phyloP scores from a whole-genome alignment of 2,113 vertebrate genomes.

The Myocastor coypus region DNA sequence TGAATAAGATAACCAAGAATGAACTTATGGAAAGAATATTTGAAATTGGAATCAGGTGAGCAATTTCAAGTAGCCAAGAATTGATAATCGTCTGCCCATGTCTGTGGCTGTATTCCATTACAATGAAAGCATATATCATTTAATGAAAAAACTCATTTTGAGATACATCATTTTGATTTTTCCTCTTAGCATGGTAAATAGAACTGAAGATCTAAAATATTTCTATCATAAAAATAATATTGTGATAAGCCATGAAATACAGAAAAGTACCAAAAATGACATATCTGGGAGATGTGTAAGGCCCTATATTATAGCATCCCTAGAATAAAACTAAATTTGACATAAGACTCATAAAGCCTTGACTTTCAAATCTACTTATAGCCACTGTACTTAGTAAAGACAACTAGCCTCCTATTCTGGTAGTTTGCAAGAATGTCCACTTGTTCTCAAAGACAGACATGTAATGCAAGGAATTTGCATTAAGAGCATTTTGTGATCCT shows the following conservation, averaged over 20 bases:
- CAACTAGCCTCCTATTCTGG: slow-evolving; percentile 66
- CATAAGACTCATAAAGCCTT: slow-evolving; percentile 58
- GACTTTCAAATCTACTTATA: slow-evolving; percentile 50
- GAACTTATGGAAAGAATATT: background rate
- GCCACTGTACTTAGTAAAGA: slow-evolving; percentile 31
- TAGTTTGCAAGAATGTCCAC: slow-evolving; percentile 76
- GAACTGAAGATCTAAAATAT: slow-evolving; percentile 2
- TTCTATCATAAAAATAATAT: slow-evolving; percentile 32
- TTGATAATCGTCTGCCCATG: background rate
- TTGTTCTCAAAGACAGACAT: slow-evolving; percentile 73
- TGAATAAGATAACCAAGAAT: background rate
- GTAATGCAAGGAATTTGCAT: slow-evolving; percentile 72
- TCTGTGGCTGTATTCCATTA: background rate
- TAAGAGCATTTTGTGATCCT: slow-evolving; percentile 70
- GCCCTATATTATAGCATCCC: slow-evolving; percentile 18
- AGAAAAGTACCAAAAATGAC: slow-evolving; percentile 59
- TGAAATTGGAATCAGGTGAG: background rate
- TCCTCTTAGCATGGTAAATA: background rate
- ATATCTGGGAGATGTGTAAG: slow-evolving; percentile 20
- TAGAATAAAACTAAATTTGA: slow-evolving; percentile 57
- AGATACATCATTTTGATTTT: slow-evolving; percentile 25
- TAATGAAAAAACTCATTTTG: background rate
- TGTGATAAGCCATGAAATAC: slow-evolving; percentile 34
- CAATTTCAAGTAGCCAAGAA: background rate
- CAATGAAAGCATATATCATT: background rate